Conservation (phyloP, 2,113 vertebrate species). For the Ameiurus melas region DNA sequence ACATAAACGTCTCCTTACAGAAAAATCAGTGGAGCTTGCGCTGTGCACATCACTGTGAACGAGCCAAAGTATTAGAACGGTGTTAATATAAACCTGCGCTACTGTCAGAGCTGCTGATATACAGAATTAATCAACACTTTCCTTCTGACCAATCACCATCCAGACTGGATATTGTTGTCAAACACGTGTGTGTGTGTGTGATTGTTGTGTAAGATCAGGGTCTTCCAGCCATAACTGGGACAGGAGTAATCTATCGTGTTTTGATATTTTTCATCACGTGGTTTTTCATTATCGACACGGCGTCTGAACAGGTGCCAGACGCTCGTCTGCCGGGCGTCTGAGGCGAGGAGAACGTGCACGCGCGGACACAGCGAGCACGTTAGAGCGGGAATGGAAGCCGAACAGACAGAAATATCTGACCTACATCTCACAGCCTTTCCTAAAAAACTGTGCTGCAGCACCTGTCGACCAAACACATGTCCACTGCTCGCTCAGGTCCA, state of each 20-base stretch:
- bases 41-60: neutral
- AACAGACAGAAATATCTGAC: slow-evolving; percentile 25
- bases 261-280: neutral
- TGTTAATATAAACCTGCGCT: neutral
- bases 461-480: slow-evolving; percentile 5
- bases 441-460: slow-evolving; percentile 4
- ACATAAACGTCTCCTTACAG: neutral
- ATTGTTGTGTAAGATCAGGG: neutral
- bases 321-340: neutral
- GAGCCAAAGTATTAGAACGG: neutral
- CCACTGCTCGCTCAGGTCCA: neutral
- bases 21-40: neutral
- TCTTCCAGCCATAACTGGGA: neutral
- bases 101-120: neutral
- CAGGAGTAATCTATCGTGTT: neutral
- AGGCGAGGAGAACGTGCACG: neutral
- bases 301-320: neutral
- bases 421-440: slow-evolving; percentile 23
- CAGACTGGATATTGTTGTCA: neutral
- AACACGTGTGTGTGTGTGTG: neutral
- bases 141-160: neutral
- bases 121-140: neutral
- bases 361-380: neutral
- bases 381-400: neutral
- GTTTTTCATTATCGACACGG: neutral